Evolutionary conservation across 1,140 invertebrate species (phyloP), one percentile per base, ranked within the genome.

Genomic region (Gerris buenoi): DNA sequence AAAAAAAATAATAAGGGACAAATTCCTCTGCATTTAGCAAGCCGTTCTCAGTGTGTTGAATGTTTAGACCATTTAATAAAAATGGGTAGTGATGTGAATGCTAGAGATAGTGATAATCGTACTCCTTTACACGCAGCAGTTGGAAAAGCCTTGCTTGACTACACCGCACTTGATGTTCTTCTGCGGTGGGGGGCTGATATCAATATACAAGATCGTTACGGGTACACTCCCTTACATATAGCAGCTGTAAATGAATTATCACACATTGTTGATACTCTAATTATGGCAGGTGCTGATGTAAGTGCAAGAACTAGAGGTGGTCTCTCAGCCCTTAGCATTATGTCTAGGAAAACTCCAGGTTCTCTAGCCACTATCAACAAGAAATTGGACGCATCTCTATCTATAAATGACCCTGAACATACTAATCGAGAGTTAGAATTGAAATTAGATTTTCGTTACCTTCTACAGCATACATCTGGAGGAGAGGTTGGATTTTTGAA

Each of bases 211-310:
- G 92, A 95, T 72, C 87, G 89, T 68, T 93, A 91, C 72, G 92
- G 92, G 0, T 93, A 93, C 74, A 91, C 91, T 0, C 89, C 92
- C 0, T 78, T 95, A 18, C 93, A 95, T 74, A 82, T 95, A 58
- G 91, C 91, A 2, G 90, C 91, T 3, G 75, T 91, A 0, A 90
- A 91, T 74, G 89, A 90, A 28, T 77, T 91, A n/a, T 88, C 88
- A 0, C 85, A 87, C 69, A 90, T 88, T 72, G 90, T 91, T 0
- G 86, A 91, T 74, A 82, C 89, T 57, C 77, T 95, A 27, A 86
- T 94, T 25, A 86, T 86, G 73, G 83, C 89, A 73, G 90, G 90
- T 1, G 90, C 91, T 61, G 88, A 93, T 78, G 84, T 94, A 0
- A 91, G 87, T 5, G 87, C 88, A 0, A 85, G 86, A 72, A 91